Evolutionary conservation across 2,113 vertebrate genomes (phyloP), one percentile per base, ranked within the genome.

Genomic region (Bos indicus): DNA sequence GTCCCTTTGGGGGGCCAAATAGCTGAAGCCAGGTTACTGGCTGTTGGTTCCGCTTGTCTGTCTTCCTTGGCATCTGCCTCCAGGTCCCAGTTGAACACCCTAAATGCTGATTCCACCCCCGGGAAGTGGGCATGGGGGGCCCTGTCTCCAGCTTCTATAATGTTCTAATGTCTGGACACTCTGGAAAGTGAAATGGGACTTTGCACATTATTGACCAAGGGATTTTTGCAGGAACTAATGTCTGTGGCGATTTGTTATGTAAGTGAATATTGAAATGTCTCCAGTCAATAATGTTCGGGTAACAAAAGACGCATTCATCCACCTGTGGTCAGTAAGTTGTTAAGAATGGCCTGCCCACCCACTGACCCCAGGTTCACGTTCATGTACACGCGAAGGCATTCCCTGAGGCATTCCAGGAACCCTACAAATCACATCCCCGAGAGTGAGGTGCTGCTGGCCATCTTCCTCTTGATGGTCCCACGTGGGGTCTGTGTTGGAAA

Each of bases 41-140:
- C 51, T 23, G 11, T 25, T 54, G 28, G 10, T 54, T 21, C 33
- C 1, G 2, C 33, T 36, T 0, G 0, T 25, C 48, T 82, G 30
- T 54, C 80, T 48, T n/a, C 30, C 48, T n/a, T n/a, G 19, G 51
- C 12, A 4, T 23, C 48, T 21, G 26, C 80, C 30, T n/a, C 17
- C 80, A 54, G 48, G 52, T 23, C 48, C 80, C 48, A 6, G 28
- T 81, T 51, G 48, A n/a, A n/a, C 48, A n/a, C 33, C 51, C 19
- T 13, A 36, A 83, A 36, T 54, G 80, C 80, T 54, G 80, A 33
- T 52, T 15, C 5, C 33, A 54, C 11, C 33, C 19, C 80, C 3
- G 0, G 30, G 48, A 52, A 52, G 48, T 52, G 78, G 78, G 80
- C 11, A n/a, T 14, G 30, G 51, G 48, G 77, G 51, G 0, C 30